Percentiles rank a stretch among this genome's conserved stretches.
These are phyloP conservation scores for Lymantria monacha DNA, from an alignment of 2,888 invertebrate genomes.

Conservation along the genomic window DNA sequence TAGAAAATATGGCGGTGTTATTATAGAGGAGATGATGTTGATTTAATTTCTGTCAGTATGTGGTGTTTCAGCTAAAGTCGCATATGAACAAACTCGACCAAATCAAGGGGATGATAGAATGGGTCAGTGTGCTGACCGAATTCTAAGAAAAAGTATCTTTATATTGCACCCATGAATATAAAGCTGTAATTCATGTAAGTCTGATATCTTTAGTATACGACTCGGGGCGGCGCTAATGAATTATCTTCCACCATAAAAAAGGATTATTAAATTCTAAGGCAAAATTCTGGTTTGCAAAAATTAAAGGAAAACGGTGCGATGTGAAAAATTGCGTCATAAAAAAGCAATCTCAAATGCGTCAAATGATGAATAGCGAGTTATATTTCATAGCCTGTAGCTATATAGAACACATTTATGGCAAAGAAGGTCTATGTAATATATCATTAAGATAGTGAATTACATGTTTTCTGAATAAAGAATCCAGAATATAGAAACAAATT, in stretches of 20 bases:
- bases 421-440: background rate
- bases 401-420: background rate
- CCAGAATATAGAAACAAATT: background rate
- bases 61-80: no score
- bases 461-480: background rate
- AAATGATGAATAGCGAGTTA: background rate
- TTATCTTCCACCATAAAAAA: background rate
- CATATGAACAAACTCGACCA: no score
- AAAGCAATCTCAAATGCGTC: background rate
- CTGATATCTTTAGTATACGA: background rate
- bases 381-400: background rate
- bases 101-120: no score
- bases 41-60: no score
- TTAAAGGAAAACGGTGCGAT: background rate
- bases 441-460: background rate
- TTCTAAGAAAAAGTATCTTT: no score
- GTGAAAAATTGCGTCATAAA: background rate
- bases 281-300: background rate
- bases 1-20: no score
- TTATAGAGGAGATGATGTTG: no score
- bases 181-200: background rate
- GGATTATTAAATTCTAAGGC: background rate
- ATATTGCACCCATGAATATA: no score
- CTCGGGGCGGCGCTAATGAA: background rate
- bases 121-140: no score